Evolutionary conservation across 2,888 invertebrate genomes (phyloP).

Genomic region (Chirona hameri): DNA sequence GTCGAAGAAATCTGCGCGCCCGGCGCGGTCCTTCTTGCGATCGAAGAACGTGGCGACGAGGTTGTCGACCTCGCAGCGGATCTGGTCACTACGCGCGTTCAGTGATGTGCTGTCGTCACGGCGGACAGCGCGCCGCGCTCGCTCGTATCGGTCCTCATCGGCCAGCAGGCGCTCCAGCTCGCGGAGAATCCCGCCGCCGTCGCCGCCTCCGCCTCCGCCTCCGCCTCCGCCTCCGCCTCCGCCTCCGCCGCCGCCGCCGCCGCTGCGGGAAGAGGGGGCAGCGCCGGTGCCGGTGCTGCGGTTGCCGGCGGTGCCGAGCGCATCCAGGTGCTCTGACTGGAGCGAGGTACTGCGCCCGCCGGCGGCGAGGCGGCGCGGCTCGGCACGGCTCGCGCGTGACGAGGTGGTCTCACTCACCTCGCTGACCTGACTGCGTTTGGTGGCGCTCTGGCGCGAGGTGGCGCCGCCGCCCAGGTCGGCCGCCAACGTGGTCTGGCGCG

Average conservation of each 20-base stretch:
- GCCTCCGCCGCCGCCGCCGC: neutral
- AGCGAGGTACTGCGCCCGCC: neutral
- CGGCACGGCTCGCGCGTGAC: neutral
- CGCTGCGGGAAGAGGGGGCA: neutral
- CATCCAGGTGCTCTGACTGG: neutral
- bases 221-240: neutral
- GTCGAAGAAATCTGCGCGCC: neutral
- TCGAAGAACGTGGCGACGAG: neutral
- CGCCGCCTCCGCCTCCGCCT: neutral
- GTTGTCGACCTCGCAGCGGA: neutral
- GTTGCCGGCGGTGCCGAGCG: neutral
- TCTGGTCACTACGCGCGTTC: neutral
- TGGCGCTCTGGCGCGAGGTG: neutral
- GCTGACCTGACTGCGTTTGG: neutral
- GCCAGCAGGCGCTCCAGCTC: constrained; percentile 22
- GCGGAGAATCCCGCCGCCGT: neutral
- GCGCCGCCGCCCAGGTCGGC: neutral
- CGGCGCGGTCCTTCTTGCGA: neutral
- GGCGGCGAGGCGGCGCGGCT: constrained; percentile 1
- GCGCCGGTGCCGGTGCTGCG: neutral
- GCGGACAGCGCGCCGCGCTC: neutral
- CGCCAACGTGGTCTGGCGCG: neutral
- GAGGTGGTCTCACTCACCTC: neutral
- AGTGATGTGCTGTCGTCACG: neutral
- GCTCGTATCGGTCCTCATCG: neutral